Percentiles rank a stretch among this genome's conserved stretches.
These are phyloP conservation scores for Hymenopus coronatus DNA, from an alignment of 2,888 invertebrate genomes.

Conservation along the genomic window DNA sequence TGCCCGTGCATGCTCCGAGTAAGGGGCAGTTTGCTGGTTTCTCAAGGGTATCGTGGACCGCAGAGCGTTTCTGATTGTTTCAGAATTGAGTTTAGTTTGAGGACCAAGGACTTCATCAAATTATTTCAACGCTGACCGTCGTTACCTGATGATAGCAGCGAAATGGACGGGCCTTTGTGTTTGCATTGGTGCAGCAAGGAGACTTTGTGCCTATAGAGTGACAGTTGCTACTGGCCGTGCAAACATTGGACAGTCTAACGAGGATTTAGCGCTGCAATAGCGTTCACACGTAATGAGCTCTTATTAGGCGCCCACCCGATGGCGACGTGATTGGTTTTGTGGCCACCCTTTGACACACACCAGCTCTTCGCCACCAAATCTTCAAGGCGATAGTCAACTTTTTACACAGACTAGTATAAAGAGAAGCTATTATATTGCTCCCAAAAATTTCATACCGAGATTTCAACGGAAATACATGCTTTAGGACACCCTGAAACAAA, in stretches of 20 bases:
- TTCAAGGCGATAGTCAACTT: too few relatives aligned
- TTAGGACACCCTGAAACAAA: too few relatives aligned
- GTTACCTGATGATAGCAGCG: neutral
- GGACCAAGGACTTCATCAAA: neutral
- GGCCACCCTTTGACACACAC: neutral
- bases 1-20: too few relatives aligned
- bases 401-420: neutral
- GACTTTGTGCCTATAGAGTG: neutral
- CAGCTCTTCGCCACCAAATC: too few relatives aligned
- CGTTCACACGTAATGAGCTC: neutral
- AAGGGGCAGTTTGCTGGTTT: neutral
- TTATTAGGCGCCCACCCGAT: neutral
- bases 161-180: too few relatives aligned
- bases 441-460: too few relatives aligned
- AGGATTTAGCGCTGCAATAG: neutral
- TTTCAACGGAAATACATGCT: too few relatives aligned
- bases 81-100: neutral
- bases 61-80: neutral
- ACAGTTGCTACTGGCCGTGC: neutral
- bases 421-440: too few relatives aligned
- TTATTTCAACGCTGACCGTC: neutral
- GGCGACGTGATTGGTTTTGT: neutral
- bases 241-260: neutral
- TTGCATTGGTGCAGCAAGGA: neutral
- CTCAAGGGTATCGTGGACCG: neutral